A percentile compares a stretch with the other conserved stretches of the same genome.
Conservation (phyloP, 2,797 vertebrate species). For the Lacerta bilineata region DNA sequence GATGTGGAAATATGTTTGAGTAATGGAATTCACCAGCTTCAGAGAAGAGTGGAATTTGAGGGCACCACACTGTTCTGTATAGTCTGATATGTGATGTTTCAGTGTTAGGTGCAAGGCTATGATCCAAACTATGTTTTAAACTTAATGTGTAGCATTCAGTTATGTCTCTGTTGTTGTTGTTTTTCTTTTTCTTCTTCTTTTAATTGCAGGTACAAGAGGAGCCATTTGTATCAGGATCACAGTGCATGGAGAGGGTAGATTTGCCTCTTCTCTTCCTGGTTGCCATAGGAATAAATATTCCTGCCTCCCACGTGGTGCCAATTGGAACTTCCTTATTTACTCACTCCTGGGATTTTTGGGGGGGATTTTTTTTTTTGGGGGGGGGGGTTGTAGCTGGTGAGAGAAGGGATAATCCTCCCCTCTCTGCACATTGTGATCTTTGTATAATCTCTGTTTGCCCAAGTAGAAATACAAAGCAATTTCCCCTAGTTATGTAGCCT, state of each 20-base stretch:
- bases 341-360: too few species aligned
- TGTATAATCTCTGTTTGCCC: neutral
- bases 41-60: slow-evolving; percentile 21
- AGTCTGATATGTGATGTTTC: neutral
- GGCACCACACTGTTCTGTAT: neutral
- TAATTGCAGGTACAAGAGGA: too few species aligned
- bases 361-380: too few species aligned
- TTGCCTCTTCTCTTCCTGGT: too few species aligned
- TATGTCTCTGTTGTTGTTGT: too few species aligned
- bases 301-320: too few species aligned
- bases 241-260: too few species aligned
- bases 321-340: too few species aligned
- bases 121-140: neutral
- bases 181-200: too few species aligned
- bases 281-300: too few species aligned
- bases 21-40: slow-evolving; percentile 28
- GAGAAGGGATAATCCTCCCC: neutral
- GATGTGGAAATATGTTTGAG: slow-evolving; percentile 23
- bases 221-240: neutral
- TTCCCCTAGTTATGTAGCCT: neutral
- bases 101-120: neutral
- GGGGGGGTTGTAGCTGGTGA: neutral
- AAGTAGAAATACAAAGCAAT: neutral
- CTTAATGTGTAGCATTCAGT: too few species aligned
- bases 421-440: neutral